Evolutionary conservation across 2,113 vertebrate species (phyloP).

Genomic region (Pogona vitticeps): DNA sequence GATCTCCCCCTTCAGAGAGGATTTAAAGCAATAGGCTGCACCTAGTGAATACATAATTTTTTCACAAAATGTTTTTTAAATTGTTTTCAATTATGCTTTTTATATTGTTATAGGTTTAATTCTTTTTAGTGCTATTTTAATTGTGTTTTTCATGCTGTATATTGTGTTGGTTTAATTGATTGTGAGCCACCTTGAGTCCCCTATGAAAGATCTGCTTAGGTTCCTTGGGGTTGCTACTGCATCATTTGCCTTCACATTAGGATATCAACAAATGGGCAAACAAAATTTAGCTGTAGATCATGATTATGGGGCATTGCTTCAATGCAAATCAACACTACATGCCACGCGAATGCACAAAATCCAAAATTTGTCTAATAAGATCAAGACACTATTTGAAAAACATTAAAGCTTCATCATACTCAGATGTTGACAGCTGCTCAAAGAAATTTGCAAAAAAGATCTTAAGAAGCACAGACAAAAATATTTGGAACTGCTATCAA

Average conservation of each 20-base stretch:
- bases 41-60: too few species aligned
- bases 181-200: too few species aligned
- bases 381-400: not conserved
- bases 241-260: too few species aligned
- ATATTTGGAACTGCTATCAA: conserved; percentile 30
- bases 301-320: not conserved
- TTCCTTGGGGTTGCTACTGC: not conserved
- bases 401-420: not conserved
- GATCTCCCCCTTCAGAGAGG: too few species aligned
- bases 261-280: not conserved
- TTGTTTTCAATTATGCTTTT: not conserved
- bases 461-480: conserved; percentile 39
- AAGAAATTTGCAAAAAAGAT: conserved; percentile 54
- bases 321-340: not conserved
- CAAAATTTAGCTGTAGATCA: not conserved
- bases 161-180: too few species aligned
- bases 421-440: conserved; percentile 52
- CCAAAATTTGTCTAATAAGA: not conserved
- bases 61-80: too few species aligned
- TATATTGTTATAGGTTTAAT: too few species aligned
- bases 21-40: too few species aligned
- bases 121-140: too few species aligned
- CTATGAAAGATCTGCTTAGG: not conserved
- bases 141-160: too few species aligned
- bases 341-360: not conserved